phyloP scores from a whole-genome alignment of 2,113 vertebrate genomes.

The Nesogale talazaci region DNA sequence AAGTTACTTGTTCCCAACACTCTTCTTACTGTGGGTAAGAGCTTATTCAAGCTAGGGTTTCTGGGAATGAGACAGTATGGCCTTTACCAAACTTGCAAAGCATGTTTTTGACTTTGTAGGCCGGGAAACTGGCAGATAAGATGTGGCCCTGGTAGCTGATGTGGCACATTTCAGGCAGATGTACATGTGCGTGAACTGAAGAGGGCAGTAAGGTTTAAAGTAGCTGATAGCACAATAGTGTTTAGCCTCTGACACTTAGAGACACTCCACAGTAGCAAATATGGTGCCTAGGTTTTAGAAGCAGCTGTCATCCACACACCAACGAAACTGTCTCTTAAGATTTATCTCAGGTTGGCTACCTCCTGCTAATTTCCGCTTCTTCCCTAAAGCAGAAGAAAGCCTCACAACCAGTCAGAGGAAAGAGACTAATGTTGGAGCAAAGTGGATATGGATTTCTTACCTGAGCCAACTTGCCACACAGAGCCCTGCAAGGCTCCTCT shows the following conservation, averaged over 20 bases:
- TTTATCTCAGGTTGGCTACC: neutral
- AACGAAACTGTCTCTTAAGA: no score
- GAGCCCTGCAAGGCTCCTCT: slow-evolving; percentile 90
- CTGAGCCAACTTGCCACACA: slow-evolving; percentile 91
- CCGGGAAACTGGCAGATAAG: neutral
- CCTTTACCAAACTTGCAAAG: neutral
- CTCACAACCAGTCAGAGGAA: neutral
- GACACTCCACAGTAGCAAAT: no score
- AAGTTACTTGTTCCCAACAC: neutral
- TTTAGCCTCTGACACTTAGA: neutral
- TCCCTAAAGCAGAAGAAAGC: neutral
- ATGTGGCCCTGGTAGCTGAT: neutral
- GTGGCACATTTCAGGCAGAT: neutral
- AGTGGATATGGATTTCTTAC: slow-evolving; percentile 77
- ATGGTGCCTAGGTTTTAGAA: no score
- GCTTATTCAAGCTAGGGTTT: neutral
- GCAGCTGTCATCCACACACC: no score
- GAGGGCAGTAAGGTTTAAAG: neutral
- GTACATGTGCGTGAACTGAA: neutral
- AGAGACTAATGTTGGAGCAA: neutral
- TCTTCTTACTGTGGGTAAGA: neutral
- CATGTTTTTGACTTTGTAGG: neutral
- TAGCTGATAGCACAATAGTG: neutral
- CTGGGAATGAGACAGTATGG: neutral
- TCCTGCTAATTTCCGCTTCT: slow-evolving; percentile 26